These are phyloP conservation scores for Ennomos erosarius DNA, from an alignment of 2,888 invertebrate genomes.

Conservation along the genomic window DNA sequence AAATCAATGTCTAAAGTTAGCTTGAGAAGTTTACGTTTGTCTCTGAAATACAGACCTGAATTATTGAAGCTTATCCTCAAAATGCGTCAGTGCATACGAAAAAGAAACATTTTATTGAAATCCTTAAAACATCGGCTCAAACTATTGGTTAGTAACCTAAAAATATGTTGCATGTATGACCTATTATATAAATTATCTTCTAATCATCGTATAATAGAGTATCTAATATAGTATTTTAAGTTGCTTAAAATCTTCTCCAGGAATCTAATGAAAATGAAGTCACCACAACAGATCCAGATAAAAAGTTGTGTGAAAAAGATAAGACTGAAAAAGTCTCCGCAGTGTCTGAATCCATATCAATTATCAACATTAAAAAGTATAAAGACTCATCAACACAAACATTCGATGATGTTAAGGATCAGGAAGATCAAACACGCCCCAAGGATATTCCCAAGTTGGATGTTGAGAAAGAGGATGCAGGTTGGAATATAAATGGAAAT, in stretches of 20 bases:
- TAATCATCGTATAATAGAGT: neutral
- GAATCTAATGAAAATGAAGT: slow-evolving; percentile 5
- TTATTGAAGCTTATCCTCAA: slow-evolving; percentile 84
- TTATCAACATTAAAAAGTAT: slow-evolving; percentile 16
- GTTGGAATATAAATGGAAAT: slow-evolving; percentile 56
- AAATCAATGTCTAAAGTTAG: slow-evolving; percentile 47
- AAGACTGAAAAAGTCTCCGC: neutral
- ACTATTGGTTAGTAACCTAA: slow-evolving; percentile 69
- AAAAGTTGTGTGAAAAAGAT: slow-evolving; percentile 5
- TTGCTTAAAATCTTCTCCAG: slow-evolving; percentile 11
- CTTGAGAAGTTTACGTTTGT: slow-evolving; percentile 60
- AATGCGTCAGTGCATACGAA: slow-evolving; percentile 82
- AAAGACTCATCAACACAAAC: slow-evolving; percentile 34
- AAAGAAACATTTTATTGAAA: slow-evolving; percentile 84
- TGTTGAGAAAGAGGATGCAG: slow-evolving; percentile 36
- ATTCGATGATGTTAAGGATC: neutral
- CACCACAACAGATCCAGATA: neutral
- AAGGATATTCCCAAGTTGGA: neutral
- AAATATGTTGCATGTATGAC: neutral
- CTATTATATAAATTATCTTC: neutral
- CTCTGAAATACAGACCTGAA: slow-evolving; percentile 85
- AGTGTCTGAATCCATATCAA: slow-evolving; percentile 20
- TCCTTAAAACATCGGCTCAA: slow-evolving; percentile 85
- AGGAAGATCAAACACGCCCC: slow-evolving; percentile 7
- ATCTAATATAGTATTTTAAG: too few species aligned